phyloP scores from a whole-genome alignment of 1,140 invertebrate genomes.

The Macrostomum lignano region DNA sequence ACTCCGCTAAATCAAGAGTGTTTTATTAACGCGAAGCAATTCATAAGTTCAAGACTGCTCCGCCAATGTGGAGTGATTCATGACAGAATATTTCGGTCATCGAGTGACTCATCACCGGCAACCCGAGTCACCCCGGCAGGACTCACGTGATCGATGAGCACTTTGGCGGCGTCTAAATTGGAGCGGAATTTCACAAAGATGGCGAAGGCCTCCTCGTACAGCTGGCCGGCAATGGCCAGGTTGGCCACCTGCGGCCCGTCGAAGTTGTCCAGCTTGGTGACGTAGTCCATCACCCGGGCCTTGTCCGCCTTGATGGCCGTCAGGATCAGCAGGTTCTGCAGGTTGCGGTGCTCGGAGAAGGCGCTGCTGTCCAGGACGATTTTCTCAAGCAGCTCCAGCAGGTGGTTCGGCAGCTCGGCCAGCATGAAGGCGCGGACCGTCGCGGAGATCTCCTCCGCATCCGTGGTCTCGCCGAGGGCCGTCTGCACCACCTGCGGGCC shows the following conservation, averaged over 20 bases:
- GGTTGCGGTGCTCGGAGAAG: slow-evolving; percentile 72
- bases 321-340: slow-evolving; percentile 45
- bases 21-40: too few species aligned
- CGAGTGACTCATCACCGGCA: too few species aligned
- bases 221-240: slow-evolving; percentile 81
- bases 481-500: slow-evolving; percentile 34
- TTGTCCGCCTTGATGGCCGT: slow-evolving; percentile 84
- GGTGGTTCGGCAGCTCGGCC: slow-evolving; percentile 85
- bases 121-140: too few species aligned
- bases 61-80: too few species aligned
- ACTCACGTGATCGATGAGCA: too few species aligned
- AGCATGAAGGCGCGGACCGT: slow-evolving; percentile 99
- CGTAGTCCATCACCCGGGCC: slow-evolving; percentile 63
- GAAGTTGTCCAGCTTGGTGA: slow-evolving; percentile 88
- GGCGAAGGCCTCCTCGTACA: slow-evolving; percentile 96
- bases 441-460: slow-evolving; percentile 93
- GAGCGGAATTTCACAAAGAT: slow-evolving; percentile 99
- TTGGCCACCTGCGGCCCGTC: slow-evolving; percentile 98
- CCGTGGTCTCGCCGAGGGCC: slow-evolving; percentile 35
- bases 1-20: too few species aligned
- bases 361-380: slow-evolving; percentile 92
- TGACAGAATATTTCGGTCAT: too few species aligned
- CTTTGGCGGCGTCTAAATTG: too few species aligned
- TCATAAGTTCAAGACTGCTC: too few species aligned
- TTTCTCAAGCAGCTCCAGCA: slow-evolving; percentile 95